Percentiles rank a stretch among this genome's conserved stretches.
phyloP scores from a whole-genome alignment of 2,888 invertebrate genomes.

The Lysandra bellargus region DNA sequence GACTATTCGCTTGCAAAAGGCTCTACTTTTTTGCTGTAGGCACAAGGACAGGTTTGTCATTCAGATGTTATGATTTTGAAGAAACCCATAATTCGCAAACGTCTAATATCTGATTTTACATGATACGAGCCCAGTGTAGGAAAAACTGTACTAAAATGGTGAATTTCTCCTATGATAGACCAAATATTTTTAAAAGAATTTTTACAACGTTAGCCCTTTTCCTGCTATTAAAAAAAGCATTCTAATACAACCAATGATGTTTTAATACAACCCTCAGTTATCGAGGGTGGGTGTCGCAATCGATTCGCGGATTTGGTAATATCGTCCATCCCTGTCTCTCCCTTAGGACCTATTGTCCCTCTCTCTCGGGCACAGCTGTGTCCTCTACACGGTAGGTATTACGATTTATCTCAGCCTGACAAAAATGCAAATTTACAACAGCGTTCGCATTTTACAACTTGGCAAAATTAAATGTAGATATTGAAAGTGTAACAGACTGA shows the following conservation, averaged over 20 bases:
- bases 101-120: no score
- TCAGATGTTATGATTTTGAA: no score
- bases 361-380: slow-evolving; percentile 52
- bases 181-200: neutral
- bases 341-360: slow-evolving; percentile 41
- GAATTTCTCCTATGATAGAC: neutral
- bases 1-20: no score
- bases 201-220: slow-evolving; percentile 33
- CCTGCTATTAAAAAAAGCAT: slow-evolving; percentile 44
- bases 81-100: no score
- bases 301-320: slow-evolving; percentile 71
- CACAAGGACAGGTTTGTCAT: neutral
- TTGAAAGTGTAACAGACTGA: neutral
- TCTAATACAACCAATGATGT: slow-evolving; percentile 46
- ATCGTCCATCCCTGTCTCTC: slow-evolving; percentile 54
- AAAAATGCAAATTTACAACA: slow-evolving; percentile 4
- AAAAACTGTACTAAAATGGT: neutral
- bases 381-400: slow-evolving; percentile 54
- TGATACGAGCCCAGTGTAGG: neutral
- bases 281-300: slow-evolving; percentile 69
- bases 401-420: neutral
- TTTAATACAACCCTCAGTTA: slow-evolving; percentile 55
- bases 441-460: neutral
- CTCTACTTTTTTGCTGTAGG: slow-evolving; percentile 9
- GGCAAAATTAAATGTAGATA: neutral